phyloP scores from a whole-genome alignment of 2,888 invertebrate genomes.

The Entomobrya multifasciata region DNA sequence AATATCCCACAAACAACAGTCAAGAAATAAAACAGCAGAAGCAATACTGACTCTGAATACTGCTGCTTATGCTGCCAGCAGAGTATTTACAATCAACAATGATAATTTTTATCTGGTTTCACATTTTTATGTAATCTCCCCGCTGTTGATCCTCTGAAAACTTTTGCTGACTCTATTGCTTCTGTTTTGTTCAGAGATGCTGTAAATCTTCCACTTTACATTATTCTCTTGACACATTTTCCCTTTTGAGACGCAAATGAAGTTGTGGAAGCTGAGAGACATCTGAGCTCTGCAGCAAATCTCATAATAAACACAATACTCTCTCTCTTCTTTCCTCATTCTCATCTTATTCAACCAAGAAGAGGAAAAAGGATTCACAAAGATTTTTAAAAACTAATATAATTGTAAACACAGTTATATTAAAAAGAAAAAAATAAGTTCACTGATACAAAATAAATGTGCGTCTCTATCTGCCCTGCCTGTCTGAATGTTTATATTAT shows the following conservation, averaged over 20 bases:
- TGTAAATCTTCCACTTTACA: slow-evolving; percentile 66
- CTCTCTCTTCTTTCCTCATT: not conserved
- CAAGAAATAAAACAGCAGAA: slow-evolving; percentile 2
- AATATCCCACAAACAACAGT: slow-evolving; percentile 29
- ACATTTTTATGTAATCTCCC: slow-evolving; percentile 66
- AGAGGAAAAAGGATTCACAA: slow-evolving; percentile 39
- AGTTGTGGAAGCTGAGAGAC: not conserved
- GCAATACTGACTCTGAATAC: too few relatives aligned
- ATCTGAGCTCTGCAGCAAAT: not conserved
- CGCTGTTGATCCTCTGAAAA: slow-evolving; percentile 33
- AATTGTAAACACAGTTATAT: slow-evolving; percentile 9
- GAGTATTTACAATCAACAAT: slow-evolving; percentile 47
- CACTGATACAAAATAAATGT: slow-evolving; percentile 51
- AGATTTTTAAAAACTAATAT: slow-evolving; percentile 25
- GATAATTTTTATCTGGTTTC: slow-evolving; percentile 57
- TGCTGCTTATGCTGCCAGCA: not conserved
- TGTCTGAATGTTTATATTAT: not conserved
- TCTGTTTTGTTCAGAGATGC: not conserved
- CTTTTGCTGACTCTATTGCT: slow-evolving; percentile 7
- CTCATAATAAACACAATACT: not conserved
- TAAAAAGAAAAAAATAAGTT: slow-evolving; percentile 4
- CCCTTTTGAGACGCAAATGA: slow-evolving; percentile 64
- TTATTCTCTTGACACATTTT: slow-evolving; percentile 65
- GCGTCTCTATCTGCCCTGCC: slow-evolving; percentile 28
- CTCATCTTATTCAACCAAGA: not conserved